Conservation (phyloP, 2,888 invertebrate species). For the Synergus laeviventris region DNA sequence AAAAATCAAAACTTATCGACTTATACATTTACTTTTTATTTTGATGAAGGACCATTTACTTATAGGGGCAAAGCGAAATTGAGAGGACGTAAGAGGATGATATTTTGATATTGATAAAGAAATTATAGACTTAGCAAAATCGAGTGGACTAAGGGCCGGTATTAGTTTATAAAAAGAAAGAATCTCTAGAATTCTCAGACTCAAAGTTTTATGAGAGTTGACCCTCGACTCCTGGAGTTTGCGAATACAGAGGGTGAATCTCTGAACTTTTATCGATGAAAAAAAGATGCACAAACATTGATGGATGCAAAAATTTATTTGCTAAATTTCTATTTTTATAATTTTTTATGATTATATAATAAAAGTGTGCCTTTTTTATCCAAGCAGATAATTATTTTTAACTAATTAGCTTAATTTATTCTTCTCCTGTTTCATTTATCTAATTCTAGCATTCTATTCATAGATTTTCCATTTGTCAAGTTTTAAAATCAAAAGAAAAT, state of each 20-base stretch:
- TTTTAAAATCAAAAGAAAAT: not conserved
- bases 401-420: not conserved
- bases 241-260: constrained; percentile 11
- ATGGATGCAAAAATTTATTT: not conserved
- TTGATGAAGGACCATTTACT: constrained; percentile 11
- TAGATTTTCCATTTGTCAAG: not conserved
- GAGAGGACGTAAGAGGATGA: not conserved
- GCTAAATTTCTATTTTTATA: not conserved
- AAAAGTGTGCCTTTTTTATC: not conserved
- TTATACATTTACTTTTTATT: not conserved
- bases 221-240: constrained; percentile 1
- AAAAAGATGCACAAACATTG: not conserved
- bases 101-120: constrained; percentile 3
- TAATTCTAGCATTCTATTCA: not conserved
- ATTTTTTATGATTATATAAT: not conserved
- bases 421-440: not conserved
- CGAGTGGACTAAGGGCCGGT: constrained; percentile 12
- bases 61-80: not conserved
- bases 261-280: not conserved
- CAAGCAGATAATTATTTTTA: not conserved
- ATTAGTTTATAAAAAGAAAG: constrained; percentile 24
- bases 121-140: constrained; percentile 10
- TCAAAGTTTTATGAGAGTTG: not conserved
- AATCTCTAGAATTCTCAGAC: not conserved
- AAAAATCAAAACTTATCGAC: not conserved